Conservation (phyloP, 2,888 invertebrate genomes). For the Hyalella azteca region DNA sequence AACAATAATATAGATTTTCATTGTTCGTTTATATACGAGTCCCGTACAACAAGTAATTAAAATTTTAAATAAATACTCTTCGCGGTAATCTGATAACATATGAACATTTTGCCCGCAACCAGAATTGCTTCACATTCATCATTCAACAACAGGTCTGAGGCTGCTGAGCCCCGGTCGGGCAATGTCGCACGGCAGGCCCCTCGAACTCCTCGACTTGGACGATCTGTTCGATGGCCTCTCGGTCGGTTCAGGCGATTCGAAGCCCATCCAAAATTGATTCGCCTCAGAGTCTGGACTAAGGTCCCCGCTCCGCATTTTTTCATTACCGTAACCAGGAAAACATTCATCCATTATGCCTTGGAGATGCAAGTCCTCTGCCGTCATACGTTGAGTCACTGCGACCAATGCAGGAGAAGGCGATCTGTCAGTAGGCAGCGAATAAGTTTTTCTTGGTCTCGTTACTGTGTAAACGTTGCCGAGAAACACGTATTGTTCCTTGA, state of each 20-base stretch:
- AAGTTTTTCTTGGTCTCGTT: background rate
- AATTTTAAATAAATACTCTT: no score
- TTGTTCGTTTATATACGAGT: no score
- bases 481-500: constrained; percentile 35
- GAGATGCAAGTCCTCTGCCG: constrained; percentile 18
- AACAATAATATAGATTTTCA: no score
- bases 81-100: no score
- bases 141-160: constrained; percentile 10
- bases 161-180: background rate
- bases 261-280: constrained; percentile 24
- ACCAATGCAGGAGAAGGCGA: background rate
- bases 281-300: background rate
- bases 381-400: constrained; percentile 1
- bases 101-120: no score
- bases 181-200: background rate
- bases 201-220: background rate
- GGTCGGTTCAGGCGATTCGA: background rate
- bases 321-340: background rate
- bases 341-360: background rate
- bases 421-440: background rate
- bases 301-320: background rate
- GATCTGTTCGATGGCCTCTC: background rate
- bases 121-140: no score
- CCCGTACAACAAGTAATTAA: no score
- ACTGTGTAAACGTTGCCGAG: constrained; percentile 32